A percentile compares a stretch with the other conserved stretches of the same genome.
phyloP scores from a whole-genome alignment of 2,797 vertebrate species.

The Periparus ater region DNA sequence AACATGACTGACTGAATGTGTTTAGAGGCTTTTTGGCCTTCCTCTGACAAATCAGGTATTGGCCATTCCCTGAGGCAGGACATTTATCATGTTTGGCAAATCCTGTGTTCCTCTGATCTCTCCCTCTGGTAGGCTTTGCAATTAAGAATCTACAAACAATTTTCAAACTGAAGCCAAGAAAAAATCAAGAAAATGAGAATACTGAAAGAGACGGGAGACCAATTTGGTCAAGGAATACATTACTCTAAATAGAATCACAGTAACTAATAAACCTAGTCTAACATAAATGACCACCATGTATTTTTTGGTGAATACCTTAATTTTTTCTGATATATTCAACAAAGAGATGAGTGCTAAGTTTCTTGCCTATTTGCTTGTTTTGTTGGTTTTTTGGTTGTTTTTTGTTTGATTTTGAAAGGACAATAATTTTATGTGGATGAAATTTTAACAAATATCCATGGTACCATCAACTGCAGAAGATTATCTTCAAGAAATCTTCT shows the following conservation, averaged over 20 bases:
- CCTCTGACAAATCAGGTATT: conserved; percentile 8
- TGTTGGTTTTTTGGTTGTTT: fast-evolving
- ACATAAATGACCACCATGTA: not conserved
- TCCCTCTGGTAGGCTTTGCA: not conserved
- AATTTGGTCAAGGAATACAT: not conserved
- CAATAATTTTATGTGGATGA: not conserved
- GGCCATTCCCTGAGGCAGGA: not conserved
- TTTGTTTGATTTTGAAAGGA: not conserved
- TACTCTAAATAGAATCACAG: not conserved
- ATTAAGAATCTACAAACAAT: conserved; percentile 27
- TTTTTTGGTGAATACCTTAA: not conserved
- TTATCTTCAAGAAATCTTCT: not conserved
- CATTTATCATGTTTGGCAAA: conserved; percentile 24
- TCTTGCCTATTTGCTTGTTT: not conserved
- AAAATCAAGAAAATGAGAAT: not conserved
- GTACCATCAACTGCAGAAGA: not conserved
- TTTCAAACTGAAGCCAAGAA: not conserved
- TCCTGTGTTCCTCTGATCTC: not conserved
- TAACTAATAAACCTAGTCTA: not conserved
- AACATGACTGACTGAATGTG: not conserved
- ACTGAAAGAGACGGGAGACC: not conserved
- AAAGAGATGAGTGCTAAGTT: not conserved
- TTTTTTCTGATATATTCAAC: not conserved
- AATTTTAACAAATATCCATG: not conserved
- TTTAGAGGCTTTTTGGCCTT: conserved; percentile 12